Evolutionary conservation across 2,113 vertebrate genomes (phyloP).

Genomic region (Crypturellus undulatus): DNA sequence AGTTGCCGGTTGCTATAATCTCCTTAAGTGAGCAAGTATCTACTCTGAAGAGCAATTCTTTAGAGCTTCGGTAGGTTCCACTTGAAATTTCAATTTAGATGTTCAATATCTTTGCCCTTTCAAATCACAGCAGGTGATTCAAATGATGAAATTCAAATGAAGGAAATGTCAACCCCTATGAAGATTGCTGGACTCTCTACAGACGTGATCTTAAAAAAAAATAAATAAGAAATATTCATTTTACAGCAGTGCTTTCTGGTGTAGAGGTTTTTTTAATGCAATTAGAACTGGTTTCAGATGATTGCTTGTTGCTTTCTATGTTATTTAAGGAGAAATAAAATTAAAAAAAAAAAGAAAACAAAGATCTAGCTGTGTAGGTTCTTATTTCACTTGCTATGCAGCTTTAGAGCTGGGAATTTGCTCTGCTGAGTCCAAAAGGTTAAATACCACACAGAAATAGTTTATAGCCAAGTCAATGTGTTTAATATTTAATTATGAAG

Average conservation of each 20-base stretch:
- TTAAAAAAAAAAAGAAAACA: background rate
- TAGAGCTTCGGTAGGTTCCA: constrained; percentile 25
- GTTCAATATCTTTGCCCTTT: constrained; percentile 46
- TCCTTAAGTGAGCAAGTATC: constrained; percentile 50
- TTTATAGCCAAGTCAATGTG: background rate
- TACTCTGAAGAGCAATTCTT: constrained; percentile 14
- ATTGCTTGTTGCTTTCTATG: constrained; percentile 19
- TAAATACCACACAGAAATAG: constrained; percentile 49
- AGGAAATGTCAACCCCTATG: constrained; percentile 66
- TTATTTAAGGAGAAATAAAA: constrained; percentile 51
- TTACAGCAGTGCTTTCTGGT: constrained; percentile 28
- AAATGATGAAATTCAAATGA: constrained; percentile 26
- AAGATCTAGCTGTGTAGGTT: background rate
- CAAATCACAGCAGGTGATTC: constrained; percentile 50
- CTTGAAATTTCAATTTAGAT: constrained; percentile 22
- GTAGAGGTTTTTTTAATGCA: background rate
- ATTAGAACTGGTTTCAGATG: constrained; percentile 8
- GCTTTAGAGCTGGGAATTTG: background rate
- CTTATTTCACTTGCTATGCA: background rate
- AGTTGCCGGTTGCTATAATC: constrained; percentile 56
- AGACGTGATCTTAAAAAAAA: constrained; percentile 38
- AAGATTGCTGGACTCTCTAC: constrained; percentile 15
- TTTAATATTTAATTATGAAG: background rate
- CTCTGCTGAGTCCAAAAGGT: constrained; percentile 37
- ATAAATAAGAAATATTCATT: background rate